Conservation (phyloP, 2,888 invertebrate genomes). For the Tipula lateralis region DNA sequence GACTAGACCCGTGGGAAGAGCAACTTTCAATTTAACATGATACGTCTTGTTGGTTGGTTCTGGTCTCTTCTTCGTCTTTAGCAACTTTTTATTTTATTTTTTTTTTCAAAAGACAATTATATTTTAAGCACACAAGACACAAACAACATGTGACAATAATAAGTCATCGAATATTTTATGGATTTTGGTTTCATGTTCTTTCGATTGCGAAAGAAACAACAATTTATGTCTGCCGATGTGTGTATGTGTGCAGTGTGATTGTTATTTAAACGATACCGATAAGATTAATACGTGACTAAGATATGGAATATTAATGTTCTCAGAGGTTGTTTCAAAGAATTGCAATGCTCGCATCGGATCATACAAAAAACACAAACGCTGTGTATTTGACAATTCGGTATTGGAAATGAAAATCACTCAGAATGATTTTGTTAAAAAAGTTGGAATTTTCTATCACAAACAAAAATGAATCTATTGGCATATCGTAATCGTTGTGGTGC, state of each 20-base stretch:
- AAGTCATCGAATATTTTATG: conserved; percentile 19
- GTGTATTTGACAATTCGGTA: too few relatives aligned
- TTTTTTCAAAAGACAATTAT: neutral
- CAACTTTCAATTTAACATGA: conserved; percentile 14
- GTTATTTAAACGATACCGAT: neutral
- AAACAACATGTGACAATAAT: conserved; percentile 15
- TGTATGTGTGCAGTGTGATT: neutral
- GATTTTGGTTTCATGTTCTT: neutral
- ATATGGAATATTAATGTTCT: neutral
- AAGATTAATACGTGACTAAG: neutral
- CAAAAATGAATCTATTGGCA: too few relatives aligned
- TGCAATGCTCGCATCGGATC: neutral
- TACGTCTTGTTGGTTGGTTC: neutral
- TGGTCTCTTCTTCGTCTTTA: neutral
- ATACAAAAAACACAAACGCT: too few relatives aligned
- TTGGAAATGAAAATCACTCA: too few relatives aligned
- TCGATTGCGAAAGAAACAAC: neutral
- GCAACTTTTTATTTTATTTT: neutral
- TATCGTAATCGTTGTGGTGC: too few relatives aligned
- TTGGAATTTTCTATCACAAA: too few relatives aligned
- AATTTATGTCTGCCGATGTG: neutral
- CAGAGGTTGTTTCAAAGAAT: neutral
- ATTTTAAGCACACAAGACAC: neutral
- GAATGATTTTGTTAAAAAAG: too few relatives aligned
- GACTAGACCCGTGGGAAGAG: conserved; percentile 24